Conservation (phyloP, 2,888 invertebrate species). For the Piscicola geometra region DNA sequence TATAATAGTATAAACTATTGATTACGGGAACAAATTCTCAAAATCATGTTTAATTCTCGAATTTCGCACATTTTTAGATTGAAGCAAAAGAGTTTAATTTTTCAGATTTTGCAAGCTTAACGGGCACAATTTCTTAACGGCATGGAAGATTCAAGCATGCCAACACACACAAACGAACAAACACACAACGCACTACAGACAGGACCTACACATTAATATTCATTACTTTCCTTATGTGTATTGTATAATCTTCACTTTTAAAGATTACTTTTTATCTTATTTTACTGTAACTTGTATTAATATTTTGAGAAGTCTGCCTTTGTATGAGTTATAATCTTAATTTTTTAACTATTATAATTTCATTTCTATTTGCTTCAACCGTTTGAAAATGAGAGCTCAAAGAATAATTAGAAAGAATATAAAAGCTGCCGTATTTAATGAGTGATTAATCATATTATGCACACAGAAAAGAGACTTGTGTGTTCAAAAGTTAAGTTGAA, state of each 20-base stretch:
- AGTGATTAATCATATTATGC: background rate
- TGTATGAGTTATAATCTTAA: background rate
- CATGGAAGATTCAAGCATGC: background rate
- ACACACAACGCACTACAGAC: slow-evolving; percentile 2
- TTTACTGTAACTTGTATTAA: background rate
- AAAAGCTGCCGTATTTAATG: background rate
- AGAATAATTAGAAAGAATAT: too few relatives aligned
- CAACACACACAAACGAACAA: background rate
- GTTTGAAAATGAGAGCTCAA: background rate
- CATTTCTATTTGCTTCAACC: background rate
- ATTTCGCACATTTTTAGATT: too few relatives aligned
- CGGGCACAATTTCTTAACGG: too few relatives aligned
- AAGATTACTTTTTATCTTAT: background rate
- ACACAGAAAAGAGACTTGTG: background rate
- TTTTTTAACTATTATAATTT: background rate
- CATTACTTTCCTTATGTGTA: slow-evolving; percentile 2
- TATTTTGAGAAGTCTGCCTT: background rate
- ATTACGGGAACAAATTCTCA: too few relatives aligned
- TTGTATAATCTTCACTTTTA: slow-evolving; percentile 10
- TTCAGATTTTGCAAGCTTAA: too few relatives aligned
- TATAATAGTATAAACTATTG: too few relatives aligned
- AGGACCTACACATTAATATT: background rate
- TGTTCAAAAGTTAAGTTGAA: background rate
- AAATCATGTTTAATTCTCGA: too few relatives aligned
- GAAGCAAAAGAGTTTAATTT: too few relatives aligned